Conservation (phyloP, 2,888 invertebrate genomes). For the Tenthredo amoena region DNA sequence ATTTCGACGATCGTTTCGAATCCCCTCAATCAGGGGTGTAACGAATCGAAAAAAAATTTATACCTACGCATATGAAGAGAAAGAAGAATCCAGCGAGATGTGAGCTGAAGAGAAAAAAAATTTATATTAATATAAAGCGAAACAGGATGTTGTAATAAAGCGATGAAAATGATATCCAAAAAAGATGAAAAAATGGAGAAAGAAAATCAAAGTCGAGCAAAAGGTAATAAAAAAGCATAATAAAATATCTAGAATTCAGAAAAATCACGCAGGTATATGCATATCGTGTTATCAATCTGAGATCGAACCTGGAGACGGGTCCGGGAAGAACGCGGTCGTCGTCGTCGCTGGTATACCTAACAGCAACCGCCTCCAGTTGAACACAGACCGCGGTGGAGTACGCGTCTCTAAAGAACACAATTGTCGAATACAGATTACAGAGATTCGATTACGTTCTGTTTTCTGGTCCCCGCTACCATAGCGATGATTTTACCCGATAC, state of each 20-base stretch:
- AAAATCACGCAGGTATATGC: neutral
- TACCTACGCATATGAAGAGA: neutral
- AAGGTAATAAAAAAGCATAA: neutral
- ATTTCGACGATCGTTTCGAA: neutral
- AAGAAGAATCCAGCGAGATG: neutral
- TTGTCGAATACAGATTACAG: neutral
- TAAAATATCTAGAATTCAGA: neutral
- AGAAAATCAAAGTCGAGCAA: neutral
- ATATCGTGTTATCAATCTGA: conserved; percentile 10
- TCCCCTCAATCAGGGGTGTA: neutral
- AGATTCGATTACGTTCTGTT: neutral
- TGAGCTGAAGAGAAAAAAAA: neutral
- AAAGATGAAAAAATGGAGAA: neutral
- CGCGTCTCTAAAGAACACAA: conserved; percentile 12
- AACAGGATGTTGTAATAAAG: neutral
- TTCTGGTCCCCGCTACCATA: neutral
- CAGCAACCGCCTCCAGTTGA: conserved; percentile 39
- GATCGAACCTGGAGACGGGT: neutral
- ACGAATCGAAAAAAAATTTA: neutral
- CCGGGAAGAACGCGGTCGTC: conserved; percentile 3
- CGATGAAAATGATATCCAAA: neutral
- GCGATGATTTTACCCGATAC: conserved; percentile 34
- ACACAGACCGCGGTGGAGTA: conserved; percentile 35
- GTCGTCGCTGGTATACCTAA: neutral
- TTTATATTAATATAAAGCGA: neutral